Percentiles rank a stretch among this genome's conserved stretches.
These are phyloP conservation scores for Cichlasoma orientale DNA, from an alignment of 2,797 vertebrate genomes.

Conservation along the genomic window DNA sequence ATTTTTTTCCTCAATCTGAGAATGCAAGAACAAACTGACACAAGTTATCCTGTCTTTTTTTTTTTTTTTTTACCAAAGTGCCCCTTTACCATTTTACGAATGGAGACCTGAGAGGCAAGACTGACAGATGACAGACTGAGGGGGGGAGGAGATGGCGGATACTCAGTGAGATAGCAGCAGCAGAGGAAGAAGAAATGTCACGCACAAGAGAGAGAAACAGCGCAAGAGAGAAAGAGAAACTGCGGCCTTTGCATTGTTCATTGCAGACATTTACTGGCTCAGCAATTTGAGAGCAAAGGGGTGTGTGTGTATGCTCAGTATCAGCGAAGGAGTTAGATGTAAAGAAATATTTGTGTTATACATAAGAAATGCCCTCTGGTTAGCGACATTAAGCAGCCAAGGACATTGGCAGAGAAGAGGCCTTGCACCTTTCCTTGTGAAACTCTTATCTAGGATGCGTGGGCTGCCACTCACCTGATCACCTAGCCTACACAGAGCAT, in stretches of 20 bases:
- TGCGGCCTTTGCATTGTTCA: slow-evolving; percentile 81
- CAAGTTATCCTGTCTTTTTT: slow-evolving; percentile 14
- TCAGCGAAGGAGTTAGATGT: slow-evolving; percentile 59
- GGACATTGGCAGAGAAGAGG: slow-evolving; percentile 57
- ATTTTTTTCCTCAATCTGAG: background rate
- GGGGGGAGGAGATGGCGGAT: slow-evolving; percentile 55
- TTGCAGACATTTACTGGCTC: slow-evolving; percentile 83
- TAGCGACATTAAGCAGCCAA: slow-evolving; percentile 70
- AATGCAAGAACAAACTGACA: slow-evolving; percentile 24
- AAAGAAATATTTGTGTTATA: slow-evolving; percentile 48
- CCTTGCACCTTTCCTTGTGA: slow-evolving; percentile 51
- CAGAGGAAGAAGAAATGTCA: slow-evolving; percentile 61
- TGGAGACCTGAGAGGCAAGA: slow-evolving; percentile 65
- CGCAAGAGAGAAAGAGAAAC: slow-evolving; percentile 61
- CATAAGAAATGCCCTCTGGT: slow-evolving; percentile 51
- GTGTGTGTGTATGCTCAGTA: slow-evolving; percentile 46
- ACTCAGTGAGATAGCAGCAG: slow-evolving; percentile 67
- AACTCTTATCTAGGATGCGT: slow-evolving; percentile 44
- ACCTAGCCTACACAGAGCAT: slow-evolving; percentile 86
- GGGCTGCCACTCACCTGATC: slow-evolving; percentile 66
- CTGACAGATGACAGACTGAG: slow-evolving; percentile 68
- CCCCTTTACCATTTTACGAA: slow-evolving; percentile 61
- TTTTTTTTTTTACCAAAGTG: slow-evolving; percentile 30
- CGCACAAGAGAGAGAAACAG: slow-evolving; percentile 49
- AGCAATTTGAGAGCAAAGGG: slow-evolving; percentile 51